Evolutionary conservation across 2,888 invertebrate species (phyloP).

Genomic region (Hedychridium roseum): DNA sequence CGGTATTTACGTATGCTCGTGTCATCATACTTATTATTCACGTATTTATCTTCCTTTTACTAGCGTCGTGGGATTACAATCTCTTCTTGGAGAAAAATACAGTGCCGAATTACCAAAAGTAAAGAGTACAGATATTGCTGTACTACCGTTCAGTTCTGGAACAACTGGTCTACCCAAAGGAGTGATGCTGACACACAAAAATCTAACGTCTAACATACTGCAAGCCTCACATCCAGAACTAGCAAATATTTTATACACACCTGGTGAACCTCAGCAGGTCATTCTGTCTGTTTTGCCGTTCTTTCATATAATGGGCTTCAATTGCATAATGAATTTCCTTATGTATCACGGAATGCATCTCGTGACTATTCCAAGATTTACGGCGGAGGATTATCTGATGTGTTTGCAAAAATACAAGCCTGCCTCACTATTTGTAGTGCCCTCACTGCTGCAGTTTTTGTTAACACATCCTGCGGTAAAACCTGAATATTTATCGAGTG

Average conservation of each 20-base stretch:
- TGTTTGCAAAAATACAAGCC: conserved; percentile 71
- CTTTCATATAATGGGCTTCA: conserved; percentile 82
- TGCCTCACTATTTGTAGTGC: conserved; percentile 75
- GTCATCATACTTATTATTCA: too few species aligned
- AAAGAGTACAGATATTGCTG: conserved; percentile 33
- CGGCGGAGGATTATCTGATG: conserved; percentile 76
- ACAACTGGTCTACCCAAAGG: conserved; percentile 87
- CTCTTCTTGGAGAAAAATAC: conserved; percentile 56
- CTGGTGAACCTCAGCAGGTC: conserved; percentile 67
- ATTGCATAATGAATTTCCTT: conserved; percentile 72
- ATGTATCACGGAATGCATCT: conserved; percentile 71
- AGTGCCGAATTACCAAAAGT: conserved; percentile 59
- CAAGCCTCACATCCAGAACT: conserved; percentile 65
- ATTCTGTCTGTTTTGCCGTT: conserved; percentile 76
- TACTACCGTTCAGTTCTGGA: conserved; percentile 68
- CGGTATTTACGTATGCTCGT: too few species aligned
- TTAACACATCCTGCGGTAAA: conserved; percentile 76
- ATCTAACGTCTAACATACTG: conserved; percentile 69
- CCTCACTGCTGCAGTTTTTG: conserved; percentile 79
- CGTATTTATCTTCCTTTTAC: too few species aligned
- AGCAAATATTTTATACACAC: conserved; percentile 64
- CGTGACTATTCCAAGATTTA: conserved; percentile 76
- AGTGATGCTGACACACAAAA: conserved; percentile 77
- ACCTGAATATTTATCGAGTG: conserved; percentile 71
- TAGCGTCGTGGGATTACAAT: conserved; percentile 57